phyloP scores from a whole-genome alignment of 2,797 vertebrate species.

The Tinamus major region DNA sequence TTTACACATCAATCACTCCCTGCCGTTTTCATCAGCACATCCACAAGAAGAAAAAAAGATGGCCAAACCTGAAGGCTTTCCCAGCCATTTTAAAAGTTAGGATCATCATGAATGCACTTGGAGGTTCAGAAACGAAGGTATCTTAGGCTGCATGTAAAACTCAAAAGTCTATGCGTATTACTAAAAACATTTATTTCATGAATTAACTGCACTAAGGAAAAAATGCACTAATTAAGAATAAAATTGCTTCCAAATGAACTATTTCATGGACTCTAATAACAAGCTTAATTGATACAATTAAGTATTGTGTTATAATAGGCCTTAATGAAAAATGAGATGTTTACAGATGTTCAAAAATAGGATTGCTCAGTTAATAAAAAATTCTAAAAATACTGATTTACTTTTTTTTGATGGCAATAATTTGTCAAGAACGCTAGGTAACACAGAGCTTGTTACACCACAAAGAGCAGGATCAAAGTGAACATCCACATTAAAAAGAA shows the following conservation, averaged over 20 bases:
- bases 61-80: neutral
- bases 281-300: neutral
- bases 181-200: neutral
- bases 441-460: neutral
- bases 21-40: neutral
- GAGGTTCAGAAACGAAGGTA: neutral
- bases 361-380: neutral
- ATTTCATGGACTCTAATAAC: neutral
- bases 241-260: slow-evolving; percentile 19
- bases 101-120: neutral
- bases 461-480: neutral
- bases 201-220: neutral
- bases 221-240: neutral
- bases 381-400: neutral
- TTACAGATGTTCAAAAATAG: neutral
- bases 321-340: neutral
- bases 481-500: slow-evolving; percentile 6
- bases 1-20: neutral
- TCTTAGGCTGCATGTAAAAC: neutral
- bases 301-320: neutral
- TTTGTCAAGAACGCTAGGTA: slow-evolving; percentile 4
- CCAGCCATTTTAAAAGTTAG: neutral
- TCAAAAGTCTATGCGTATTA: neutral
- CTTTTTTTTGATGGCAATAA: neutral
- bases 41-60: neutral